Conservation (phyloP, 2,888 invertebrate species). For the Cylloceria caligata region DNA sequence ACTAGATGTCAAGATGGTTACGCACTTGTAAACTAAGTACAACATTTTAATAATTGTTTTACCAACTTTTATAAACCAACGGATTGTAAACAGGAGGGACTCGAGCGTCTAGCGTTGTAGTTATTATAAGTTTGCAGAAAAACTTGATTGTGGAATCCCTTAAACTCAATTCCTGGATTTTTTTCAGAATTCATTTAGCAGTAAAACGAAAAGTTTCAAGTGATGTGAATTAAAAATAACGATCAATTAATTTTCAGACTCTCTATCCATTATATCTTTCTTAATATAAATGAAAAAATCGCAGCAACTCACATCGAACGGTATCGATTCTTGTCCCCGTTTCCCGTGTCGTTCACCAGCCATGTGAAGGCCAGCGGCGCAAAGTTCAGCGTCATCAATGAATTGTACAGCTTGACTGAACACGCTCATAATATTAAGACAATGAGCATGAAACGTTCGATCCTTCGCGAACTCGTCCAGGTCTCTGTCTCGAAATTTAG, state of each 20-base stretch:
- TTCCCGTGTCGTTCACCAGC: conserved; percentile 84
- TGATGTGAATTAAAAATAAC: no score
- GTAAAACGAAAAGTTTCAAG: no score
- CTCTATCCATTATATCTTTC: background rate
- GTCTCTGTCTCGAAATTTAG: conserved; percentile 84
- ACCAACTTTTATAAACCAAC: no score
- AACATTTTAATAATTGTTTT: no score
- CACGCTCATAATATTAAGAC: conserved; percentile 84
- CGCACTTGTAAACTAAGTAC: no score
- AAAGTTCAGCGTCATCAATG: conserved; percentile 83
- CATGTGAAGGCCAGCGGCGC: conserved; percentile 73
- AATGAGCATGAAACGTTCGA: conserved; percentile 85
- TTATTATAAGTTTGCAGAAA: no score
- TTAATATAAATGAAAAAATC: background rate
- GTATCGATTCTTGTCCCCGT: conserved; percentile 78
- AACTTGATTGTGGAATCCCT: no score
- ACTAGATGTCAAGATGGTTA: background rate
- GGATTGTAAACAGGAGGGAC: no score
- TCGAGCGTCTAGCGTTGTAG: no score
- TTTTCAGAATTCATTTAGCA: no score
- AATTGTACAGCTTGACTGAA: conserved; percentile 84
- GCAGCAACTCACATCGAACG: conserved; percentile 50
- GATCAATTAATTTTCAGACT: background rate
- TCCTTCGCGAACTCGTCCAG: conserved; percentile 81
- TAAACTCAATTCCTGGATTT: no score